Conservation (phyloP, 2,113 vertebrate species). For the Rynchops niger region DNA sequence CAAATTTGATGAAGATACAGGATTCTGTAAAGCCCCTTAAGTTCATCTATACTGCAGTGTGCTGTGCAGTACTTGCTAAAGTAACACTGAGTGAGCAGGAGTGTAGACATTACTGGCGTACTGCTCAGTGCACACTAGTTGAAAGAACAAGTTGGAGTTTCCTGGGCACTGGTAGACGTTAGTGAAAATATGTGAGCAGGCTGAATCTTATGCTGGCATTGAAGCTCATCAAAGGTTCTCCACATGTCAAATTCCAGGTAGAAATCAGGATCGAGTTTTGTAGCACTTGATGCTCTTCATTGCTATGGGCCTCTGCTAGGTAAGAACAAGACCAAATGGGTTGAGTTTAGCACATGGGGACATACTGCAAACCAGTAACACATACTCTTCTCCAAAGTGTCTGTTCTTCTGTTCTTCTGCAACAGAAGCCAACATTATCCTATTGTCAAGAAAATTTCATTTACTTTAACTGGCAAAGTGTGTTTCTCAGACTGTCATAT, state of each 20-base stretch:
- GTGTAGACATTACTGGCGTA: accelerated
- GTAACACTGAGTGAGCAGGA: no score
- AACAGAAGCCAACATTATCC: neutral
- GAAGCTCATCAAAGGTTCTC: neutral
- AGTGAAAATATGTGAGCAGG: neutral
- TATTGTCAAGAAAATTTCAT: neutral
- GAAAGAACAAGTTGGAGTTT: neutral
- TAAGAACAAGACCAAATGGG: no score
- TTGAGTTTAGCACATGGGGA: neutral
- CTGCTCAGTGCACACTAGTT: no score
- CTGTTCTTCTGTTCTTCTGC: neutral
- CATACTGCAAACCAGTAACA: neutral
- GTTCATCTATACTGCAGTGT: accelerated
- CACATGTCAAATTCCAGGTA: neutral
- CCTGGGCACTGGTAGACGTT: neutral
- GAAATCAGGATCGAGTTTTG: neutral
- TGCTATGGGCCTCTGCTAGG: neutral
- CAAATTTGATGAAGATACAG: neutral
- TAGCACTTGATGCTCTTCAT: neutral
- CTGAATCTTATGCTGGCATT: neutral
- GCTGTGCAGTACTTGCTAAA: neutral
- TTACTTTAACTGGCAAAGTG: neutral
- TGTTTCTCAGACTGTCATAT: neutral
- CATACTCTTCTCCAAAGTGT: neutral
- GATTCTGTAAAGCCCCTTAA: neutral